Percentiles rank a stretch among this genome's conserved stretches.
Conservation (phyloP, 2,797 vertebrate genomes). For the Betta splendens region DNA sequence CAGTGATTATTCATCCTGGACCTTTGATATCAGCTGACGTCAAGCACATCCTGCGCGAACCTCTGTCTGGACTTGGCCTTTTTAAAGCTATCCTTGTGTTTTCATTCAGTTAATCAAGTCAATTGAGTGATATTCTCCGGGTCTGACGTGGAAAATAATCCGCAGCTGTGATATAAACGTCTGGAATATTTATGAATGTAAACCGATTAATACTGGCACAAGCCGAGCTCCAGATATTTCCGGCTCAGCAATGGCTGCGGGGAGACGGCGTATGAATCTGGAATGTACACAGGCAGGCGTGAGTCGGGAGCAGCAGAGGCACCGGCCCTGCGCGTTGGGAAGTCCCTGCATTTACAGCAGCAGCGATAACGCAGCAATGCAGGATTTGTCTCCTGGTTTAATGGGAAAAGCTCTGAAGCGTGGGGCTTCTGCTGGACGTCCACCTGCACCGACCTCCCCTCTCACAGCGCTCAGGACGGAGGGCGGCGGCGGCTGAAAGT, state of each 20-base stretch:
- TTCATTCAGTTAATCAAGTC: constrained; percentile 41
- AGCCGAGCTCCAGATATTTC: constrained; percentile 43
- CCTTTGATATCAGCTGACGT: constrained; percentile 65
- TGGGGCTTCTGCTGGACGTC: constrained; percentile 33
- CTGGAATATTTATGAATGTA: constrained; percentile 60
- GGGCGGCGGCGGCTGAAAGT: no score
- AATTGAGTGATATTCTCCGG: constrained; percentile 31
- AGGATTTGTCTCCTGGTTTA: constrained; percentile 40
- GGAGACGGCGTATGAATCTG: constrained; percentile 56
- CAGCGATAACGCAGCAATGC: constrained; percentile 20
- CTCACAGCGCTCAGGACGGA: no score
- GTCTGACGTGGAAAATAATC: constrained; percentile 31
- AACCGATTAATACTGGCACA: constrained; percentile 53
- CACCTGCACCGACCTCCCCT: constrained; percentile 28
- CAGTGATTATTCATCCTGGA: constrained; percentile 72
- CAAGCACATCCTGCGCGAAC: constrained; percentile 39
- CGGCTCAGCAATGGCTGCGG: constrained; percentile 50
- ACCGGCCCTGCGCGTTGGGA: constrained; percentile 28
- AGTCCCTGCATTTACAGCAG: constrained; percentile 50
- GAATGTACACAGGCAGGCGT: constrained; percentile 19
- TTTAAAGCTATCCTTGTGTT: constrained; percentile 38
- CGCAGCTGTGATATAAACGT: constrained; percentile 5
- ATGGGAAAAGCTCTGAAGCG: constrained; percentile 62
- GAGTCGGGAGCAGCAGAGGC: constrained; percentile 20
- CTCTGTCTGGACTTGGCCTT: constrained; percentile 30